Evolutionary conservation across 1,140 invertebrate species (phyloP), one percentile per base, ranked within the genome.

Genomic region (Halesus radiatus): DNA sequence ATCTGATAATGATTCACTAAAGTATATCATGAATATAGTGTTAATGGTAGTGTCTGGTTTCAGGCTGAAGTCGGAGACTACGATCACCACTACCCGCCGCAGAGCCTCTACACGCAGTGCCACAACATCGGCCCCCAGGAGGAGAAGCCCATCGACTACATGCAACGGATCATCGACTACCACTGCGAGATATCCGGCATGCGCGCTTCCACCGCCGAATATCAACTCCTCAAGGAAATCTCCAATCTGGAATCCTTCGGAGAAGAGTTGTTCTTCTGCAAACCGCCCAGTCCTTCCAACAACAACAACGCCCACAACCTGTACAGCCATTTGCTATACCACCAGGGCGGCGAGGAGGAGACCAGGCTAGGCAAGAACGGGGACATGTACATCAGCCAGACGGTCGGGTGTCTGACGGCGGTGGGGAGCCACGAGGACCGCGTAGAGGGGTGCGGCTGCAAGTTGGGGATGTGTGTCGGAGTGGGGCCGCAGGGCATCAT

Each of bases 401-500:
- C 89, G 1, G 89, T 89, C 0, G 89, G 89, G 0, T 90, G 89
- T 37, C 77, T 90, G 32, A 86, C 88, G 1, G 79, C 82, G 7
- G 86, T 85, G 0, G 87, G 88, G 60, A 18, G 16, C 29, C 76
- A 83, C 60, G 87, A 84, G 53, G 87, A 85, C 0, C 86, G 85
- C 0, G 77, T 72, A 0, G 79, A 66, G 20, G 88, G 89, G 0
- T 89, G 89, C 76, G 89, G 89, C 0, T 90, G 89, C 82, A 85
- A 87, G 77, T 84, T 90, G 2, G 89, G 88, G 45, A 89, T 88
- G 4, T 87, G 88, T 66, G 88, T 95, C 54, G 94, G 94, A 4
- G 95, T 97, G 15, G 95, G 95, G 3, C 95, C 96, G 0, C 94
- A 95, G 84, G 96, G 96, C 76, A 93, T 96, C 76, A 93, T 93